Evolutionary conservation across 2,113 vertebrate genomes (phyloP), one percentile per base, ranked within the genome.

Genomic region (Leiothrix lutea): DNA sequence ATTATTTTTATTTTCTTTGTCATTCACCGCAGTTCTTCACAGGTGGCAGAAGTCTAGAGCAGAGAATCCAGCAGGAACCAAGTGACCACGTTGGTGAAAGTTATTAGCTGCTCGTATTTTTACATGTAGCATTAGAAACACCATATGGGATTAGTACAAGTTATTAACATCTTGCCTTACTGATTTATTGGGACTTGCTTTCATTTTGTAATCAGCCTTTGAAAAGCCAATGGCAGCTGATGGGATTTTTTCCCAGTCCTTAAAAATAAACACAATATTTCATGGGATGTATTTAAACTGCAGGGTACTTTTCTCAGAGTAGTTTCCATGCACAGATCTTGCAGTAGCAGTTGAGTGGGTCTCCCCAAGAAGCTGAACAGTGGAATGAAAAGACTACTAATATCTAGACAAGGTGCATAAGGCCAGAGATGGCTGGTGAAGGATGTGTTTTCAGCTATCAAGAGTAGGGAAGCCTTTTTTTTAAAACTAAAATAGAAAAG

Each of bases 391-490:
- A 64, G 35, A 31, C 5, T 42, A 1, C 22, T 45, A 7, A 11
- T 0, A 0, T 23, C 17, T 57, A 50, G n/a, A 38, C 0, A 4
- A 87, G 33, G 8, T 74, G 35, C 8, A 8, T 74, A 45, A 85
- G 38, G 22, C 47, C 48, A 54, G 47, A 74, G 61, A 18, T 57
- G 33, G 6, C 42, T 81, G 40, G 35, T 74, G 81, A 85, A 74
- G 50, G 38, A 56, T 80, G 54, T 6, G 0, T 18, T 48, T 56
- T 50, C 9, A 51, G 25, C 45, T 70, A 36, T 38, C 47, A 78
- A 44, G 7, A 86, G 11, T 54, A 62, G 54, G 25, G 13, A 80
- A 66, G 15, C 61, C 21, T 19, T 17, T 35, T 36, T 36, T 16
- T 16, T 9, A 38, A 5, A 26, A 54, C 57, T 62, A 67, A 69